Evolutionary conservation across 1,140 invertebrate species (phyloP).

Genomic region (Drosophila athabasca): DNA sequence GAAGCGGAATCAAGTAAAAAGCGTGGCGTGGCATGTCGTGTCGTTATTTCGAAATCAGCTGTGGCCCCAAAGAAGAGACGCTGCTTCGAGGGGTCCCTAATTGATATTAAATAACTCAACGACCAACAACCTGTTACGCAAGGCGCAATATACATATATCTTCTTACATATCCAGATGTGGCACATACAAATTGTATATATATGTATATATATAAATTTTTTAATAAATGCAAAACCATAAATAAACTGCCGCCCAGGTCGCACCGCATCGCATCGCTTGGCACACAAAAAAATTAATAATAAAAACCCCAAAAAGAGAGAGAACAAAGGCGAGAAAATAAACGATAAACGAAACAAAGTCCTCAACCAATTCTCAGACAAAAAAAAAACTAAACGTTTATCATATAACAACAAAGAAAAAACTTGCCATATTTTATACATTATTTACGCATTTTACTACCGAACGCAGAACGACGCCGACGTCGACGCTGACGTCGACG

Average conservation of each 20-base stretch:
- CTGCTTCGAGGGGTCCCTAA: slow-evolving; percentile 41
- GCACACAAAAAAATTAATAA: slow-evolving; percentile 50
- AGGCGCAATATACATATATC: slow-evolving; percentile 36
- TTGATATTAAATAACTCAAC: slow-evolving; percentile 78
- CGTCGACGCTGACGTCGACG: too few species aligned
- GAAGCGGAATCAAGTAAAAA: slow-evolving; percentile 54
- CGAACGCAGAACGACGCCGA: neutral
- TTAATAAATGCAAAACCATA: slow-evolving; percentile 80
- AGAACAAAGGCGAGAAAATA: slow-evolving; percentile 27
- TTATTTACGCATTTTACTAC: slow-evolving; percentile 74
- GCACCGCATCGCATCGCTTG: neutral
- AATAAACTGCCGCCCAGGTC: slow-evolving; percentile 75
- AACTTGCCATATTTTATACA: slow-evolving; percentile 70
- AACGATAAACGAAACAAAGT: slow-evolving; percentile 54
- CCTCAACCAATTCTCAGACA: slow-evolving; percentile 24
- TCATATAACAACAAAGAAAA: slow-evolving; percentile 53
- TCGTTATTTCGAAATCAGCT: slow-evolving; percentile 79
- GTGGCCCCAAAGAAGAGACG: slow-evolving; percentile 40
- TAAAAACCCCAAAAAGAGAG: slow-evolving; percentile 51
- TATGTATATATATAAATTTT: slow-evolving; percentile 43
- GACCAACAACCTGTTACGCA: slow-evolving; percentile 56
- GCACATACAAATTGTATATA: neutral
- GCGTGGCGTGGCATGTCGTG: slow-evolving; percentile 60
- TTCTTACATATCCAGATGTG: slow-evolving; percentile 56
- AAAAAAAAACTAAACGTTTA: slow-evolving; percentile 56